phyloP scores from a whole-genome alignment of 2,113 vertebrate genomes.

The Sclerurus mexicanus region DNA sequence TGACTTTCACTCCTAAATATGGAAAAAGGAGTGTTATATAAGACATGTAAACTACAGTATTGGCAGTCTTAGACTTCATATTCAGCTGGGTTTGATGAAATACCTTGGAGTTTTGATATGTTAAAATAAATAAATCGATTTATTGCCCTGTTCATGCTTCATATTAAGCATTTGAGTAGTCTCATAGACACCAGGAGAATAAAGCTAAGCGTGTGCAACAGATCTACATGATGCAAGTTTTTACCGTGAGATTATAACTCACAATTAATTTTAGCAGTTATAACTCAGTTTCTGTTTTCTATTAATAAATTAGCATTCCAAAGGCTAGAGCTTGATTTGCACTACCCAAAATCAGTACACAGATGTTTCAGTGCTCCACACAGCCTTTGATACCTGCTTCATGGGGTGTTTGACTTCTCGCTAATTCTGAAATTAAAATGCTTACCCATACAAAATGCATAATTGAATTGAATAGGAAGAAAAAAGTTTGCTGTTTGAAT shows the following conservation, averaged over 20 bases:
- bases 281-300: neutral
- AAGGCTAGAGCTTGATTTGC: neutral
- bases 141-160: neutral
- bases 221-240: neutral
- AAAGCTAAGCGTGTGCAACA: neutral
- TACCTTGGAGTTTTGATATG: neutral
- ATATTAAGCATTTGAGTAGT: neutral
- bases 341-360: neutral
- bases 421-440: conserved; percentile 1
- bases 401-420: neutral
- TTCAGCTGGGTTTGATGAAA: neutral
- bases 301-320: neutral
- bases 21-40: neutral
- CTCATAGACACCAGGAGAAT: neutral
- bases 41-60: neutral
- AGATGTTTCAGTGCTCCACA: neutral
- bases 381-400: neutral
- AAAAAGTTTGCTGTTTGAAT: neutral
- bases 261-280: neutral
- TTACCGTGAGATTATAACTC: neutral
- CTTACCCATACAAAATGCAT: neutral
- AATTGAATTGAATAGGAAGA: neutral
- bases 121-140: conserved; percentile 4
- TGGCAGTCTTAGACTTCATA: neutral
- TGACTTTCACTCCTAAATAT: neutral